phyloP scores from a whole-genome alignment of 92 coral and sea anemone species.

The Muricea muricata region DNA sequence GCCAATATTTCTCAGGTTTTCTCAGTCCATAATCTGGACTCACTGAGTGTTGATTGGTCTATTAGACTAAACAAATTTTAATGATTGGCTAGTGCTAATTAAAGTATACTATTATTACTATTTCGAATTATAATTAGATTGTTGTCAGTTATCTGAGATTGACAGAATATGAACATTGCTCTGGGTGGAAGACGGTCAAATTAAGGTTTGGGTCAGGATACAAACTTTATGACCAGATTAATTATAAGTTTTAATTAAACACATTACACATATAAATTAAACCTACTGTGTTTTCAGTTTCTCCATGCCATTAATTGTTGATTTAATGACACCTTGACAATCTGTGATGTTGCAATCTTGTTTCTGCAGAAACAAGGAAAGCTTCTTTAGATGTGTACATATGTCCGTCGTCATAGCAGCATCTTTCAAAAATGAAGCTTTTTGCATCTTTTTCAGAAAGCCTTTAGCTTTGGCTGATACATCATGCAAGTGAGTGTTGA shows the following conservation, averaged over 20 bases:
- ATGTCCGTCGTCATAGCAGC: conserved; percentile 34
- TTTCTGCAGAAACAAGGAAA: conserved; percentile 20
- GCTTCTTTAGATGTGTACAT: conserved; percentile 19
- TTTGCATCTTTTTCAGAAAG: conserved; percentile 11
- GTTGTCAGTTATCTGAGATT: too few relatives aligned
- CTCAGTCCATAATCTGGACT: too few relatives aligned
- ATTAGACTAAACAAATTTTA: too few relatives aligned
- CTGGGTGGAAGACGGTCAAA: too few relatives aligned
- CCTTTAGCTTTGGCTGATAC: conserved; percentile 20
- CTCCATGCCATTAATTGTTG: conserved; percentile 20
- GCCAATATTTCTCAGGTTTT: too few relatives aligned
- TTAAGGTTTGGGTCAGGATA: too few relatives aligned
- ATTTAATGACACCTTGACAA: conserved; percentile 15
- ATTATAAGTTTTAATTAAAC: too few relatives aligned
- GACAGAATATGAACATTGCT: too few relatives aligned
- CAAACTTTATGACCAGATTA: conserved; percentile 15
- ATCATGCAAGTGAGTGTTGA: conserved; percentile 26
- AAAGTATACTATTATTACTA: too few relatives aligned
- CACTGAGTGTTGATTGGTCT: too few relatives aligned
- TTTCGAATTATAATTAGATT: too few relatives aligned
- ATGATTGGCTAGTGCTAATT: too few relatives aligned
- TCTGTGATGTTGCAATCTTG: conserved; percentile 6
- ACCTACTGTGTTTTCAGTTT: conserved; percentile 30
- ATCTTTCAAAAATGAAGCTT: background rate
- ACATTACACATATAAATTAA: background rate